Conservation (phyloP, 2,888 invertebrate species). For the Dusona sp. region DNA sequence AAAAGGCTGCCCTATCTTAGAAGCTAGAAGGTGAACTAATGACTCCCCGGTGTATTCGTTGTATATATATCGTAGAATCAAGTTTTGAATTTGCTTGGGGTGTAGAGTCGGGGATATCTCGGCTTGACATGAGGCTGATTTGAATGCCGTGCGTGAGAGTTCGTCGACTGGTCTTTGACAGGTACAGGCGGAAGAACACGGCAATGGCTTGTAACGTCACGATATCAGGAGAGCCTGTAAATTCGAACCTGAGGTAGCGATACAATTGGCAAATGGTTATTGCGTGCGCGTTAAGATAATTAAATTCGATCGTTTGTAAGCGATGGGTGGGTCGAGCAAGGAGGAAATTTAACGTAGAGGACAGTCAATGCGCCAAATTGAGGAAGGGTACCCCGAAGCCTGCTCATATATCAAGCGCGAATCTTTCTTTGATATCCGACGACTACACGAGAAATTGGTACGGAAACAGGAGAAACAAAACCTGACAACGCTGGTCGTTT, state of each 20-base stretch:
- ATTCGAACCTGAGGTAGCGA: constrained; percentile 16
- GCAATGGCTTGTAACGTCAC: constrained; percentile 59
- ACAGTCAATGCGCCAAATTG: constrained; percentile 31
- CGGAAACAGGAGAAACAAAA: constrained; percentile 43
- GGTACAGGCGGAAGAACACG: constrained; percentile 57
- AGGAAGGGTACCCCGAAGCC: constrained; percentile 51
- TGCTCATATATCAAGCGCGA: constrained; percentile 76
- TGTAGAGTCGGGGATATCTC: constrained; percentile 16
- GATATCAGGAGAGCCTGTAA: constrained; percentile 10
- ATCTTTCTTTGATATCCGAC: constrained; percentile 79
- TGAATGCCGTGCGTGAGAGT: constrained; percentile 59
- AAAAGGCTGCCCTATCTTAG: constrained; percentile 6
- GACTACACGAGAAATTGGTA: constrained; percentile 58
- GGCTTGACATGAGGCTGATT: constrained; percentile 22
- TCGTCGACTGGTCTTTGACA: constrained; percentile 50
- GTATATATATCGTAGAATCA: constrained; percentile 25
- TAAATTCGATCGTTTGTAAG: constrained; percentile 71
- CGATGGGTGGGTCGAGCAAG: constrained; percentile 36
- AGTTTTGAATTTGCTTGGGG: constrained; percentile 36
- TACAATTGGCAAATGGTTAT: constrained; percentile 53
- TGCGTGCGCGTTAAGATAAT: constrained; percentile 72
- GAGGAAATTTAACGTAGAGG: constrained; percentile 19
- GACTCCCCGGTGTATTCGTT: constrained; percentile 8
- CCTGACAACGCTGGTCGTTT: constrained; percentile 41
- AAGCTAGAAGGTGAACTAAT: constrained; percentile 35